phyloP scores from a whole-genome alignment of 2,113 vertebrate species.

The Gasterosteus nipponicus region DNA sequence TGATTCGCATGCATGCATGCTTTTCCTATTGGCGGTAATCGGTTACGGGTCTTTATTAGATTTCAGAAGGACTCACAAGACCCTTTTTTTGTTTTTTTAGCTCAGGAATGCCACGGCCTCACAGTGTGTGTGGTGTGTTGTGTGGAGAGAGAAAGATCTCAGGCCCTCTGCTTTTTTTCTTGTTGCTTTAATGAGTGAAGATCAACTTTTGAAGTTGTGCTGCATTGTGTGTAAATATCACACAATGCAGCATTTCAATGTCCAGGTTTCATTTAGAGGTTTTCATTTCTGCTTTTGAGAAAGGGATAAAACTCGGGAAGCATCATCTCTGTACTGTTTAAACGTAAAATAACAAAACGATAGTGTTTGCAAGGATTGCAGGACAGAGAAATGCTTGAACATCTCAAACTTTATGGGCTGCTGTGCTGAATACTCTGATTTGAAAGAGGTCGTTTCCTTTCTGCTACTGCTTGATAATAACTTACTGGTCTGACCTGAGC shows the following conservation, averaged over 20 bases:
- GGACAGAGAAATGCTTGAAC: not conserved
- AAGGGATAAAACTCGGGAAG: not conserved
- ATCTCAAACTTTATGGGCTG: not conserved
- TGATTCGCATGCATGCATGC: slow-evolving; percentile 57
- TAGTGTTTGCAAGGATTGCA: not conserved
- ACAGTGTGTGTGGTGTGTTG: not conserved
- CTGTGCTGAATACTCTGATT: not conserved
- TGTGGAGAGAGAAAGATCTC: not conserved
- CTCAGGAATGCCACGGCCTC: slow-evolving; percentile 12
- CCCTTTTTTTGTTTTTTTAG: not conserved
- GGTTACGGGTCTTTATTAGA: slow-evolving; percentile 40
- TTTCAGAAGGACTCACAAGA: slow-evolving; percentile 38
- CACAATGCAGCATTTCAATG: not conserved
- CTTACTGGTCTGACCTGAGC: not conserved
- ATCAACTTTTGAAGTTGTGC: not conserved
- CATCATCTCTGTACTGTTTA: too few species aligned
- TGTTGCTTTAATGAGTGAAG: not conserved
- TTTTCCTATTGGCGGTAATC: slow-evolving; percentile 59
- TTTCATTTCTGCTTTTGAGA: not conserved
- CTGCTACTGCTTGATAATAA: not conserved
- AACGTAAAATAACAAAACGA: too few species aligned
- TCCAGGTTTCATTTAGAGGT: not conserved
- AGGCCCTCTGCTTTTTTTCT: not conserved
- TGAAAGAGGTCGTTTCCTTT: not conserved
- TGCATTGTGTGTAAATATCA: not conserved